These are phyloP conservation scores for Epinephelus lanceolatus DNA, from an alignment of 2,113 vertebrate species.

Conservation along the genomic window DNA sequence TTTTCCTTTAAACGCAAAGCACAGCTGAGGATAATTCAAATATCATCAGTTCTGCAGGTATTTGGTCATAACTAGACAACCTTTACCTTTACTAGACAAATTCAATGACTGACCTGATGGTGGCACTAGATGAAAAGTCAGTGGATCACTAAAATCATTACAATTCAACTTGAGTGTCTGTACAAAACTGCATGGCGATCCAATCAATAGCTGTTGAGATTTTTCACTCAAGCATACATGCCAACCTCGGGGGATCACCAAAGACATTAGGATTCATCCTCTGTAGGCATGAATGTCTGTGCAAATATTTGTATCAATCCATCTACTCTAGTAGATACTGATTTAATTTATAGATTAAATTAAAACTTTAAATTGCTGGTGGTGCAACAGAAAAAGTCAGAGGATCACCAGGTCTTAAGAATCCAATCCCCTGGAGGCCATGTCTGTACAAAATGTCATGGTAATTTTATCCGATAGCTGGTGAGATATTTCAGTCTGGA, in stretches of 20 bases:
- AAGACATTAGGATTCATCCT: not conserved
- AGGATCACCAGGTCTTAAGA: not conserved
- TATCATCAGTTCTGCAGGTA: too few relatives aligned
- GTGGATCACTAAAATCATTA: not conserved
- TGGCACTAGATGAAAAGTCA: not conserved
- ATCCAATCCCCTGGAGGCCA: not conserved
- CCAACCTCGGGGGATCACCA: not conserved
- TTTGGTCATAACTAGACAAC: too few relatives aligned
- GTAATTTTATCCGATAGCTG: not conserved
- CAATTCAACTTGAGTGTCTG: not conserved
- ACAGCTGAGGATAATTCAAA: too few relatives aligned
- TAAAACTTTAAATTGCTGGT: not conserved
- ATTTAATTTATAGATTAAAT: not conserved
- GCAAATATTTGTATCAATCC: not conserved
- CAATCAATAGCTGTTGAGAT: not conserved
- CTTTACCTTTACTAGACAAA: too few relatives aligned
- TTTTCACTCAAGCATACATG: not conserved
- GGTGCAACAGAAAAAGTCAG: not conserved
- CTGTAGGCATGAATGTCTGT: not conserved
- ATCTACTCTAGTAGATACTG: not conserved
- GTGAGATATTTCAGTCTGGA: not conserved
- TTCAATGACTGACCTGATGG: not conserved
- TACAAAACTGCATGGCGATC: not conserved
- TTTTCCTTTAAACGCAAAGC: too few relatives aligned
- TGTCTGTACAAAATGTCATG: not conserved